A percentile compares a stretch with the other conserved stretches of the same genome.
Evolutionary conservation across 23 tunicate genomes (phyloP).

Genomic region (Styela clava): DNA sequence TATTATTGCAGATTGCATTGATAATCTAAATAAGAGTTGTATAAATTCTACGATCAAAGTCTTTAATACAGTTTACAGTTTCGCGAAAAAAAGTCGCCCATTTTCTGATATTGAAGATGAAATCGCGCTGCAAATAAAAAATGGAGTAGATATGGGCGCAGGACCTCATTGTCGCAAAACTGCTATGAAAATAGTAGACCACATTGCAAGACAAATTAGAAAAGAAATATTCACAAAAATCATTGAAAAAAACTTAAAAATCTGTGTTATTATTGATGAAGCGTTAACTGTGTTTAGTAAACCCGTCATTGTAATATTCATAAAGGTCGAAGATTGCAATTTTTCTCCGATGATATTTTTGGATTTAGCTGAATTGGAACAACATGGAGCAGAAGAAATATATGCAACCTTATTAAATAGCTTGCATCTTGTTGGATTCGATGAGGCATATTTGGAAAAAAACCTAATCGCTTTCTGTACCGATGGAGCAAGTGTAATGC

Average conservation of each 20-base stretch:
- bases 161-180: slow-evolving; percentile 53
- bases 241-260: slow-evolving; percentile 46
- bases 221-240: slow-evolving; percentile 45
- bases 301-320: slow-evolving; percentile 36
- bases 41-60: slow-evolving; percentile 45
- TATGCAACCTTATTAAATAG: slow-evolving; percentile 38
- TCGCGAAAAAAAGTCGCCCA: slow-evolving; percentile 41
- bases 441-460: slow-evolving; percentile 39
- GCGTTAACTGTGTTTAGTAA: slow-evolving; percentile 52
- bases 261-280: slow-evolving; percentile 54
- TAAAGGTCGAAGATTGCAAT: slow-evolving; percentile 49
- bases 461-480: slow-evolving; percentile 43
- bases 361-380: slow-evolving; percentile 38
- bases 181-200: slow-evolving; percentile 54
- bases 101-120: slow-evolving; percentile 51
- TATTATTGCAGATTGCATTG: slow-evolving; percentile 27
- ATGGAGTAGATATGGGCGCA: slow-evolving; percentile 53
- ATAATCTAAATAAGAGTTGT: background rate
- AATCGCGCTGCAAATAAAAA: slow-evolving; percentile 59
- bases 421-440: slow-evolving; percentile 53
- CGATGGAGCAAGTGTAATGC: slow-evolving; percentile 64
- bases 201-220: slow-evolving; percentile 45
- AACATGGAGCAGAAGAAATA: slow-evolving; percentile 47
- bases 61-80: slow-evolving; percentile 64
- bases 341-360: slow-evolving; percentile 46